Evolutionary conservation across 2,113 vertebrate species (phyloP), one percentile per base, ranked within the genome.

Genomic region (Chloroceryle aenea): DNA sequence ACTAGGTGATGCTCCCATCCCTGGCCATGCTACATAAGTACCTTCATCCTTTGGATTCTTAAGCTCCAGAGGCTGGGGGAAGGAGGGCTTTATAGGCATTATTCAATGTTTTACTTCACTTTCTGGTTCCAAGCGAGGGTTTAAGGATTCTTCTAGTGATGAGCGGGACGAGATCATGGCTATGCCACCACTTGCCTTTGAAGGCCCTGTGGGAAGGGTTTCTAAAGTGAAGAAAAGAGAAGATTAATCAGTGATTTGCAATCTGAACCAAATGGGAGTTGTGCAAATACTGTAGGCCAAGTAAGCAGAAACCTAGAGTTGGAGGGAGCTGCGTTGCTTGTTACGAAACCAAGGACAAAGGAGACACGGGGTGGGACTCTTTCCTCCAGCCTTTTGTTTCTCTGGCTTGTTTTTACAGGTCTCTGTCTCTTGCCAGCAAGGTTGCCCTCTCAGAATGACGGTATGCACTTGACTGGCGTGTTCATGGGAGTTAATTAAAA

Each of bases 301-400:
- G 48, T 4, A 13, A 93, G 34, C 55, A 93, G 74, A 91, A 90
- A 67, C 63, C 20, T 74, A 4, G 42, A 67, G 47, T 6, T 69
- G 45, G 71, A 85, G 13, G 0, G 42, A 73, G 43, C 29, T 27
- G 3, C 0, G 1, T 40, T 87, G 45, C 58, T 82, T 67, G 22
- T 91, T 94, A 79, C n/a, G 85, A 93, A 94, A 90, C 55, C 59
- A 50, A 58, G 94, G 89, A 50, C 75, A 72, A 96, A 87, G 93
- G 71, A 91, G 62, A 55, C 8, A 3, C 18, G 52, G 50, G 29
- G 34, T 74, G 27, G 29, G 38, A 71, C 59, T 59, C 10, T 50
- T 74, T 47, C n/a, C 27, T 80, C 64, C 29, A 42, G 40, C n/a
- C 64, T 50, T 77, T 42, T 63, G 48, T 34, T 94, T 47, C 42